Conservation (phyloP, 2,113 vertebrate genomes). For the Ivindomyrus marchei region DNA sequence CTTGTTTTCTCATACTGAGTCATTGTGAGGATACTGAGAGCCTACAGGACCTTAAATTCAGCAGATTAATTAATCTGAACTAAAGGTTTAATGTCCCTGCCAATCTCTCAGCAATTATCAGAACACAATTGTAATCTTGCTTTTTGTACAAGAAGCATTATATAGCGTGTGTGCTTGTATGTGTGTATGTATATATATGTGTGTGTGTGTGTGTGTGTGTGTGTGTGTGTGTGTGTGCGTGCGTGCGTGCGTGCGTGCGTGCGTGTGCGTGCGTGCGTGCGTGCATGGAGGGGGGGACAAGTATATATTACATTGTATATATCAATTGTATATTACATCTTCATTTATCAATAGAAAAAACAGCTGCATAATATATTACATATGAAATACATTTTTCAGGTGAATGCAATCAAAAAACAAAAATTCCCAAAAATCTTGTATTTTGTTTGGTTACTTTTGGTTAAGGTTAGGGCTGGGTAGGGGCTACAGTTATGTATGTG, state of each 20-base stretch:
- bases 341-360: neutral
- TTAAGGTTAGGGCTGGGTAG: neutral
- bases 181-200: neutral
- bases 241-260: neutral
- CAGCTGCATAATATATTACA: constrained; percentile 19
- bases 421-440: neutral
- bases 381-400: neutral
- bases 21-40: neutral
- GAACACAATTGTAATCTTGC: neutral
- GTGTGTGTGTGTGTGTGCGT: neutral
- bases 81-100: constrained; percentile 1
- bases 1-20: constrained; percentile 1
- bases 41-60: constrained; percentile 8
- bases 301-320: too few species aligned
- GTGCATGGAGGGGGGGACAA: neutral
- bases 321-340: neutral
- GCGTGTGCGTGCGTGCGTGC: neutral
- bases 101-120: neutral
- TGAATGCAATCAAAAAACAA: neutral
- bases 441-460: neutral
- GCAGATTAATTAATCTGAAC: constrained; percentile 7
- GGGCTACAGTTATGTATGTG: neutral
- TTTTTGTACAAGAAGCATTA: neutral
- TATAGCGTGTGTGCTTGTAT: neutral
- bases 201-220: too few species aligned